Evolutionary conservation across 2,888 invertebrate species (phyloP), one percentile per base, ranked within the genome.

Genomic region (Napeogenes sylphis): DNA sequence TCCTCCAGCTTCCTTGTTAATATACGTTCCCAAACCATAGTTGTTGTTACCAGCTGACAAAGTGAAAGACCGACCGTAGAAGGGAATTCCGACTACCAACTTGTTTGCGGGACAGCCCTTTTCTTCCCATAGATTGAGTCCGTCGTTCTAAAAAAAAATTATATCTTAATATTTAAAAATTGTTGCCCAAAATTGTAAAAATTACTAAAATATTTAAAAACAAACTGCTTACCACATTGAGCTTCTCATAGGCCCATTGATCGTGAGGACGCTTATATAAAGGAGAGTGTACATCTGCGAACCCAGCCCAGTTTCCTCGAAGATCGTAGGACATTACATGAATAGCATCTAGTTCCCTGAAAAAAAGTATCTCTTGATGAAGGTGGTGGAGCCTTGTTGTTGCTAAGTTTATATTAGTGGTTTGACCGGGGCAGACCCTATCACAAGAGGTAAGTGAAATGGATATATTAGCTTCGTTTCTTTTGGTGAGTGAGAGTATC

Each of bases 1-100:
- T 32, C 97, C 97, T 0, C 95, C 97, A 4, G 96, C 96, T 88
- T 97, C 97, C 82, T 97, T 97, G 80, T 97, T 96, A 77, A 97
- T 96, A 79, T 95, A 96, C 0, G 97, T 97, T 45, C 97, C 96
- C 47, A 95, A 92, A 58, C 93, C 93, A 78, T 96, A 95, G 88
- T 97, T 96, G 69, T 92, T 96, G 82, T 96, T 97, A 12, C 96
- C 94, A 62, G 92, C 92, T 62, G 96, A 94, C 33, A 97, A 87
- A 0, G 97, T 97, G 80, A 94, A 97, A 2, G 95, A 94, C 59
- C 97, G 93, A 0, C 97, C 97, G 80, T 97, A 97, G 87, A 97
- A 96, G 0, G 97, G 97, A 59, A 97, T 93, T 14, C 97, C 97
- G 2, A 97, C 96, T 0, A 97, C 94, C 47, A 97, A 86, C 83